phyloP scores from a whole-genome alignment of 1,140 invertebrate genomes.

The Lepidurus arcticus region DNA sequence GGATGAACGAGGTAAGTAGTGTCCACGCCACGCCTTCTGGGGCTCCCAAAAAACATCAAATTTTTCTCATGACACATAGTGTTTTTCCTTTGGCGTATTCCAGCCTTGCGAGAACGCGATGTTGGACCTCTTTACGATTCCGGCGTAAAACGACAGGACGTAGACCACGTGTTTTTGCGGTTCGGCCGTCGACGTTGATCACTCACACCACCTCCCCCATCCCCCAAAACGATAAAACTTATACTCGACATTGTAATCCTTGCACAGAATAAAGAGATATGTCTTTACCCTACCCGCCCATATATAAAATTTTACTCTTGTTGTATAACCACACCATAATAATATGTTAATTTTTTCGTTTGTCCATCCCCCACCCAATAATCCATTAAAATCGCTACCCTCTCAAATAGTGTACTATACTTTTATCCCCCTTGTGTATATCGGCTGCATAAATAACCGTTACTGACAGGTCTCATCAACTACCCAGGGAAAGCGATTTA shows the following conservation, averaged over 20 bases:
- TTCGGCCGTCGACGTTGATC: conserved; percentile 61
- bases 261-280: conserved; percentile 15
- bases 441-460: conserved; percentile 4
- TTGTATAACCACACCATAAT: conserved; percentile 8
- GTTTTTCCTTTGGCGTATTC: conserved; percentile 36
- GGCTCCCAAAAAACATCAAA: not conserved
- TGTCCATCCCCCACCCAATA: not conserved
- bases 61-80: conserved; percentile 18
- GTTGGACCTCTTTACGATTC: conserved; percentile 46
- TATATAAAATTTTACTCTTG: not conserved
- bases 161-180: conserved; percentile 72
- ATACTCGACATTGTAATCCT: conserved; percentile 6
- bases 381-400: not conserved
- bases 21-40: not conserved
- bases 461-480: not conserved
- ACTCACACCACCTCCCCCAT: not conserved
- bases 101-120: conserved; percentile 43
- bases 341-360: not conserved
- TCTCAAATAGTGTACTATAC: not conserved
- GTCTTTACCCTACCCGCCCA: not conserved
- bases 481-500: not conserved
- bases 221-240: not conserved
- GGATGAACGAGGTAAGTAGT: conserved; percentile 51
- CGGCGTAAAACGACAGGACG: conserved; percentile 68
- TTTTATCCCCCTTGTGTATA: not conserved